Conservation (phyloP, 92 coral and sea anemone species). For the Paramuricea clavata region DNA sequence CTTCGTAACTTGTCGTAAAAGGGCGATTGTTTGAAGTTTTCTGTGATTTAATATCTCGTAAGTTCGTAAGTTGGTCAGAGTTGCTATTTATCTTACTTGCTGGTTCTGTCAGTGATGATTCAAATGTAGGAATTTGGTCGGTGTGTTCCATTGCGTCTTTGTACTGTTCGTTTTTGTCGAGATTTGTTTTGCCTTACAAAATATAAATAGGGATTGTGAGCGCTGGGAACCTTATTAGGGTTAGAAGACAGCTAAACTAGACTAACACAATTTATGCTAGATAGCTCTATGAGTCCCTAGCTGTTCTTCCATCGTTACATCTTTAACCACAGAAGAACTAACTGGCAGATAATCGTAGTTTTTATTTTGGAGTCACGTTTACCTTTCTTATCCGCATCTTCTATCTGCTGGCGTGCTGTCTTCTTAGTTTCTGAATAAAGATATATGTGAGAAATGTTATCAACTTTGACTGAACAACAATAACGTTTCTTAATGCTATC, state of each 20-base stretch:
- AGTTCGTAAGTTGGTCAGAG: not conserved
- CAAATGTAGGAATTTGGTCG: not conserved
- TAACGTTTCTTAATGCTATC: not conserved
- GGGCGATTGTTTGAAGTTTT: not conserved
- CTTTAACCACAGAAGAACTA: too few relatives aligned
- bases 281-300: too few relatives aligned
- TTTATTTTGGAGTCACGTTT: not conserved
- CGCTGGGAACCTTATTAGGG: too few relatives aligned
- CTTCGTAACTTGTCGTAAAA: constrained; percentile 3
- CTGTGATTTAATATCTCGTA: not conserved
- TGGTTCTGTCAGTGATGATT: not conserved
- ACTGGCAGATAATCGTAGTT: too few relatives aligned
- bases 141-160: not conserved
- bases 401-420: constrained; percentile 1
- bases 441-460: not conserved
- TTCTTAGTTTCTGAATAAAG: not conserved
- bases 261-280: too few relatives aligned
- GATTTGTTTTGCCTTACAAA: constrained; percentile 2
- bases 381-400: constrained; percentile 28
- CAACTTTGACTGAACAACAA: too few relatives aligned
- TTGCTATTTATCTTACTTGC: not conserved
- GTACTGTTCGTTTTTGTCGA: not conserved
- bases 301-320: too few relatives aligned
- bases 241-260: too few relatives aligned
- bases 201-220: not conserved